phyloP scores from a whole-genome alignment of 2,888 invertebrate genomes.

The Platynereis dumerilii region DNA sequence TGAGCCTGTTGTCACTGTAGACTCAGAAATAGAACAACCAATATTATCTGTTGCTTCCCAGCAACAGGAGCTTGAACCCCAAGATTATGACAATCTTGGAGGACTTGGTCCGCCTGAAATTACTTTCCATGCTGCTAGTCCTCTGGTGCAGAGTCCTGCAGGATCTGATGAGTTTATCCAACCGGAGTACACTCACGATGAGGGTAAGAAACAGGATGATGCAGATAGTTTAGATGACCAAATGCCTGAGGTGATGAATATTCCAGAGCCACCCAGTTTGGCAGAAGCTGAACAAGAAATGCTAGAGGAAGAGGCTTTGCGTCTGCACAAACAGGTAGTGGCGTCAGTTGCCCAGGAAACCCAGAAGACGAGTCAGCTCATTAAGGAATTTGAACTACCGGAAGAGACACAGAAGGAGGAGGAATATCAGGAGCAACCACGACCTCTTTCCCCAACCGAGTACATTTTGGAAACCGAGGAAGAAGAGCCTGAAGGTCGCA shows the following conservation, averaged over 20 bases:
- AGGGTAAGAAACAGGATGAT: slow-evolving; percentile 21
- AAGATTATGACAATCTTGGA: background rate
- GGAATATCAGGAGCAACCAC: slow-evolving; percentile 26
- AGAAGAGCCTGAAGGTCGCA: slow-evolving; percentile 46
- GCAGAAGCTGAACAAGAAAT: slow-evolving; percentile 3
- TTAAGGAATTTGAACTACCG: slow-evolving; percentile 2
- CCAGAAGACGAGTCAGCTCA: slow-evolving; percentile 38
- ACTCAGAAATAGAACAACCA: too few relatives aligned
- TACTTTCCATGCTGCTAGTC: slow-evolving; percentile 38
- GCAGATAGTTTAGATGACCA: slow-evolving; percentile 7
- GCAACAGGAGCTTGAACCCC: too few relatives aligned
- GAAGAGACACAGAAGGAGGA: slow-evolving; percentile 16
- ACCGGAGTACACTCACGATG: slow-evolving; percentile 22
- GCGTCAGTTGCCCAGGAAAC: slow-evolving; percentile 42
- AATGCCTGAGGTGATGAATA: slow-evolving; percentile 7
- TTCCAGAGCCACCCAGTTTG: background rate
- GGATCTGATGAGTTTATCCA: slow-evolving; percentile 22
- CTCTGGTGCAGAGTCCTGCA: slow-evolving; percentile 36
- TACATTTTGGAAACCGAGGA: slow-evolving; percentile 49
- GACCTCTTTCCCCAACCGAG: slow-evolving; percentile 54
- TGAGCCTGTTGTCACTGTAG: slow-evolving; percentile 20
- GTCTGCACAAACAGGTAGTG: slow-evolving; percentile 25
- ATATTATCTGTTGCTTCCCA: too few relatives aligned
- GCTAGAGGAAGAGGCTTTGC: slow-evolving; percentile 12
- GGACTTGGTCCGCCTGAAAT: slow-evolving; percentile 30